Evolutionary conservation across 2,797 vertebrate species (phyloP), one percentile per base, ranked within the genome.

Genomic region (Oreonectes daqikongensis): DNA sequence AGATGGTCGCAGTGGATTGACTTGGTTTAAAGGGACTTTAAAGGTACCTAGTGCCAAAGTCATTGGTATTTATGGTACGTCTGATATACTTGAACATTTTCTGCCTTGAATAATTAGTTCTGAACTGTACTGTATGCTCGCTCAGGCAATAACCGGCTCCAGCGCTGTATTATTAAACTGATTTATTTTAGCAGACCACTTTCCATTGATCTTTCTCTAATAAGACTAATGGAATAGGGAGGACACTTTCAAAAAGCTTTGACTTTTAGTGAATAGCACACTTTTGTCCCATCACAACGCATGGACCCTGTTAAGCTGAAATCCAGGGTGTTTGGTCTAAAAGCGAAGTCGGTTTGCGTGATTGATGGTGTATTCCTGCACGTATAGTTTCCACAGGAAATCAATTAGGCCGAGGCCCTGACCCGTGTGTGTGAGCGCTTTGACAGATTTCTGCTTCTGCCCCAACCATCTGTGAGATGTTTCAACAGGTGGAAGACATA

Each of bases 391-490:
- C 82, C 20, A 55, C 63, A 14, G 85, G 79, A 88, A 85, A 77
- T 86, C 52, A 82, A 71, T 82, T 75, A 66, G 71, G 40, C 35
- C 22, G 11, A 81, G 78, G 60, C 59, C 64, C 48, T 72, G 75
- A 80, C 82, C 84, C 59, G 14, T 38, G 35, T 15, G 4, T 40
- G 1, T 40, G 24, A 64, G 63, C 0, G 32, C 38, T 71, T 76
- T 79, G 75, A 53, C 74, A 61, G 78, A 81, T 67, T 59, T 70
- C 65, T 38, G 50, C 66, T 61, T 76, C 83, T 84, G 74, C 28
- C 64, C 74, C 77, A 86, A 87, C 87, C 83, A 89, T 86, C 86
- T 65, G 81, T 38, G 59, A 84, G 83, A 86, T 88, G 80, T 89
- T 86, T 85, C 78, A 84, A 78, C 86, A 81, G 80, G 80, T 83